These are phyloP conservation scores for Callionymus lyra DNA, from an alignment of 2,113 vertebrate genomes.

Conservation along the genomic window DNA sequence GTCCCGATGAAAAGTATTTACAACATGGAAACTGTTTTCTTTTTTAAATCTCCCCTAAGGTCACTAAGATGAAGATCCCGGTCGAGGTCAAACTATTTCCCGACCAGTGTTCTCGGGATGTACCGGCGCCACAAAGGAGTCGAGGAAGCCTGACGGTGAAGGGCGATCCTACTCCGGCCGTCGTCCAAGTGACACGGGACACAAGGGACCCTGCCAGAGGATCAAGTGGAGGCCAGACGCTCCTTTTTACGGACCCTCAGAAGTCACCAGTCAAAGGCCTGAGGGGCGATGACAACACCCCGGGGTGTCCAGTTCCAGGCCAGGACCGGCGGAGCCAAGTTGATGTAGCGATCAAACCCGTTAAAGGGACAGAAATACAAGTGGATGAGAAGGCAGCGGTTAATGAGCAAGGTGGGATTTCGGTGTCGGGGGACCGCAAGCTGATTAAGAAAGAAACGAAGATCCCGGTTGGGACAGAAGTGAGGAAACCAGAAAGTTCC, in stretches of 20 bases:
- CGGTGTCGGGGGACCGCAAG: not conserved
- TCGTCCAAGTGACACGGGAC: slow-evolving; percentile 20
- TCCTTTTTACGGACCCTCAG: slow-evolving; percentile 34
- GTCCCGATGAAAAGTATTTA: slow-evolving; percentile 41
- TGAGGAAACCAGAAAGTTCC: slow-evolving; percentile 22
- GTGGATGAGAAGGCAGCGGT: slow-evolving; percentile 23
- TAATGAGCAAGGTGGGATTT: not conserved
- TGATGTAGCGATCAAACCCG: slow-evolving; percentile 31
- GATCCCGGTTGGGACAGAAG: slow-evolving; percentile 18
- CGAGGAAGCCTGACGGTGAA: slow-evolving; percentile 2
- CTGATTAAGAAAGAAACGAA: too few species aligned
- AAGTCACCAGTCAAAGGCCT: slow-evolving; percentile 29
- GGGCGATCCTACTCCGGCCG: slow-evolving; percentile 6
- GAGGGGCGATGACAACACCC: slow-evolving; percentile 8
- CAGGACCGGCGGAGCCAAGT: slow-evolving; percentile 19
- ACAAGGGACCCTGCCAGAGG: slow-evolving; percentile 37
- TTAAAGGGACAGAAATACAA: slow-evolving; percentile 34
- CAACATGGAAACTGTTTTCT: slow-evolving; percentile 43
- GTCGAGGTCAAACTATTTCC: slow-evolving; percentile 23
- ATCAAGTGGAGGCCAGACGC: slow-evolving; percentile 33
- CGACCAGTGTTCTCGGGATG: slow-evolving; percentile 1
- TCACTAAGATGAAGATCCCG: slow-evolving; percentile 47
- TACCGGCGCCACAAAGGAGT: slow-evolving; percentile 16
- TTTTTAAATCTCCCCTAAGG: slow-evolving; percentile 45
- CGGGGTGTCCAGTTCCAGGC: slow-evolving; percentile 28